A percentile compares a stretch with the other conserved stretches of the same genome.
Conservation (phyloP, 2,888 invertebrate genomes). For the Salpingus planirostris region DNA sequence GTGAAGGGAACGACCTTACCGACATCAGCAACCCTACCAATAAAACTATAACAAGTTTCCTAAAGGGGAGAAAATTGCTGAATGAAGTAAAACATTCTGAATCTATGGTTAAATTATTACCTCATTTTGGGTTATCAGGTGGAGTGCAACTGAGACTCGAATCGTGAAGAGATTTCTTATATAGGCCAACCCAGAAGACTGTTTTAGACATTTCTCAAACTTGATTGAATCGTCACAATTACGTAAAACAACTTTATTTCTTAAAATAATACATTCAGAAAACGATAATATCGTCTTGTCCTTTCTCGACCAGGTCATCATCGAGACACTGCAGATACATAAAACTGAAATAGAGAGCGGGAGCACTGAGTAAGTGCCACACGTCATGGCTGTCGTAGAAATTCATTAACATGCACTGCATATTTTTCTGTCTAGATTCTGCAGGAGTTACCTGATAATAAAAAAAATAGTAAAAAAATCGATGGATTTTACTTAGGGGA, state of each 20-base stretch:
- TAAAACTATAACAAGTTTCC: neutral
- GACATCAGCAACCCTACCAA: neutral
- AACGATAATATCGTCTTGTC: slow-evolving; percentile 5
- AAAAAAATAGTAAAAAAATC: slow-evolving; percentile 4
- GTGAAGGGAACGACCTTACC: neutral
- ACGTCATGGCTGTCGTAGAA: slow-evolving; percentile 78
- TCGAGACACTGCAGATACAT: slow-evolving; percentile 71
- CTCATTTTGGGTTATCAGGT: too few relatives aligned
- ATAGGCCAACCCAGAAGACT: too few relatives aligned
- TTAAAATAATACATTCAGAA: slow-evolving; percentile 3
- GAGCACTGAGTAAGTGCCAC: slow-evolving; percentile 75
- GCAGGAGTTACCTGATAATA: slow-evolving; percentile 56
- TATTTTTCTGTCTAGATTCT: slow-evolving; percentile 57
- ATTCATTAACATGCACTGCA: slow-evolving; percentile 54
- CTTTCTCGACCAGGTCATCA: slow-evolving; percentile 50
- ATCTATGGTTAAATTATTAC: too few relatives aligned
- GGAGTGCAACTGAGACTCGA: too few relatives aligned
- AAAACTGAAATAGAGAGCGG: slow-evolving; percentile 66
- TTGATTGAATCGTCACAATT: neutral
- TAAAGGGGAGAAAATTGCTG: too few relatives aligned
- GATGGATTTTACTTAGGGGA: slow-evolving; percentile 6
- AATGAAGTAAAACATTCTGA: too few relatives aligned
- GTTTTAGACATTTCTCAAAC: too few relatives aligned
- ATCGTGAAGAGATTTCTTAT: too few relatives aligned
- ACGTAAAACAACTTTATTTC: neutral